These are phyloP conservation scores for Mesopsocus fuscifrons DNA, from an alignment of 2,888 invertebrate genomes.

Conservation along the genomic window DNA sequence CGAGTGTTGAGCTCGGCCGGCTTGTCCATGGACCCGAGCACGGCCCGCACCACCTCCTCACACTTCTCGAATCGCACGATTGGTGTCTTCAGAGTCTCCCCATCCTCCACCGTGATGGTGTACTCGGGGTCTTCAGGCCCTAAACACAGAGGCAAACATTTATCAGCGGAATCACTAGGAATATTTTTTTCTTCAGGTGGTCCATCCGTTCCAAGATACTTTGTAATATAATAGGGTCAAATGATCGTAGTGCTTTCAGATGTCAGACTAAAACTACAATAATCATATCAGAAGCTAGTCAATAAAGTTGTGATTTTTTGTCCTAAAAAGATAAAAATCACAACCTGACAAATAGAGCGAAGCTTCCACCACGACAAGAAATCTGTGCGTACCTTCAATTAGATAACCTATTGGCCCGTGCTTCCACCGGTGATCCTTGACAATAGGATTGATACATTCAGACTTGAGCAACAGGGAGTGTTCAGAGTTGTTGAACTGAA, in stretches of 20 bases:
- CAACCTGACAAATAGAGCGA: too few species aligned
- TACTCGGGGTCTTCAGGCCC: constrained; percentile 24
- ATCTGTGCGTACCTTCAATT: constrained; percentile 35
- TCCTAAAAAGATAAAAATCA: background rate
- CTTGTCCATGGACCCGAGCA: constrained; percentile 29
- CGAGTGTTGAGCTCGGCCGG: constrained; percentile 36
- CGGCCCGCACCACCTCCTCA: constrained; percentile 31
- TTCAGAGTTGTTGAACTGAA: constrained; percentile 34
- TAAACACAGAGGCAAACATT: constrained; percentile 20
- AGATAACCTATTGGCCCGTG: constrained; percentile 56
- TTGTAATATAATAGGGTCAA: too few species aligned
- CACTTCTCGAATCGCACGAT: constrained; percentile 41
- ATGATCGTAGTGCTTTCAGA: too few species aligned
- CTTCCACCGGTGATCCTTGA: constrained; percentile 43
- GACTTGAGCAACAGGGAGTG: constrained; percentile 33
- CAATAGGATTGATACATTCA: constrained; percentile 64
- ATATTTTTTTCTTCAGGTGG: too few species aligned
- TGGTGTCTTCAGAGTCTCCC: constrained; percentile 39
- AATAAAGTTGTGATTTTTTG: too few species aligned
- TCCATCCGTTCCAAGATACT: too few species aligned
- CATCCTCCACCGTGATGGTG: constrained; percentile 25
- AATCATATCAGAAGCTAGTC: too few species aligned
- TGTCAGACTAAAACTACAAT: too few species aligned
- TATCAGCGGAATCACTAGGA: too few species aligned
- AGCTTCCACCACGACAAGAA: too few species aligned